Percentiles rank a stretch among this genome's conserved stretches.
Evolutionary conservation across 2,797 vertebrate species (phyloP).

Genomic region (Pangasius krempfi): DNA sequence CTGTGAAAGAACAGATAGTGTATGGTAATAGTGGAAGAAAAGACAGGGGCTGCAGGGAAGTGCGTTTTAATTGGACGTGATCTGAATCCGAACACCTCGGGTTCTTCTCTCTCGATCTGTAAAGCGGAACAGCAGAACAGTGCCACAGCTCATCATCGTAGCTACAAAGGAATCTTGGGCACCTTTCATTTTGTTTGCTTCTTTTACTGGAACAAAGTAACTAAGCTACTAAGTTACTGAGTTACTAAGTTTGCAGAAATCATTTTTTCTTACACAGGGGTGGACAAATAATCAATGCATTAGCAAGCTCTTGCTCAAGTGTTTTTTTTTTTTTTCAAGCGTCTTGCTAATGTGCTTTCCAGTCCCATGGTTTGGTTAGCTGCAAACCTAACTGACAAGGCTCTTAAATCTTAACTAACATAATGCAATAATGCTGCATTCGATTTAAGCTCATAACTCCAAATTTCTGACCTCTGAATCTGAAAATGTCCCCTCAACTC

Average conservation of each 20-base stretch:
- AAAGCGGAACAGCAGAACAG: not conserved
- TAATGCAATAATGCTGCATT: not conserved
- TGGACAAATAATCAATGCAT: not conserved
- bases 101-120: not conserved
- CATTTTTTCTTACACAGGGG: not conserved
- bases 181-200: not conserved
- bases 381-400: not conserved
- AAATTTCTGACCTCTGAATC: not conserved
- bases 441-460: not conserved
- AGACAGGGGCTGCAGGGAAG: no score
- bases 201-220: not conserved
- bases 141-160: not conserved
- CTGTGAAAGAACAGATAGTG: slow-evolving; percentile 14
- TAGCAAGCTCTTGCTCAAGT: not conserved
- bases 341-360: not conserved
- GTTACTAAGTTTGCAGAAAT: not conserved
- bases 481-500: not conserved
- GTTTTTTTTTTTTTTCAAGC: no score
- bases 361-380: not conserved
- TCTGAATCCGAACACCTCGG: not conserved
- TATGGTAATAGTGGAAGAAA: not conserved
- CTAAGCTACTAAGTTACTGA: not conserved
- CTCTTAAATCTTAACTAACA: not conserved
- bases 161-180: not conserved
- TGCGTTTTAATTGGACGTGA: not conserved